Percentiles rank a stretch among this genome's conserved stretches.
These are phyloP conservation scores for Knipowitschia caucasica DNA, from an alignment of 2,797 vertebrate genomes.

Conservation along the genomic window DNA sequence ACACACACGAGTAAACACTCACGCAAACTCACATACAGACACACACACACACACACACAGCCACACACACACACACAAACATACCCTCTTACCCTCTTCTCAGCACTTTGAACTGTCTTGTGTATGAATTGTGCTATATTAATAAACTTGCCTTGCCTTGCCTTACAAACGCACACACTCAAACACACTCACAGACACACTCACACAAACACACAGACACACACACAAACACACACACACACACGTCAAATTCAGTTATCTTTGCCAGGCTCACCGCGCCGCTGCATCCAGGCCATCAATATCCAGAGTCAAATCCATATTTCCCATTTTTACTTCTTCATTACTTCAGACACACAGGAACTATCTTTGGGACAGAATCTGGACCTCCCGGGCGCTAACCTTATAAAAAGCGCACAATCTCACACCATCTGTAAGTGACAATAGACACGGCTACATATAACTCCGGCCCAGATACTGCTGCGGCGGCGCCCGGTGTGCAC, in stretches of 20 bases:
- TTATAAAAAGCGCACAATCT: conserved; percentile 33
- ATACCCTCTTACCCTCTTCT: no score
- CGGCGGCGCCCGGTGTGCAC: conserved; percentile 41
- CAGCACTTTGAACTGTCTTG: no score
- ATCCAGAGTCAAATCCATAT: conserved; percentile 20
- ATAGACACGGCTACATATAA: conserved; percentile 31
- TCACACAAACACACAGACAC: no score
- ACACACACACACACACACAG: no score
- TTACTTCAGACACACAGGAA: conserved; percentile 23
- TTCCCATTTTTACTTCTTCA: conserved; percentile 35
- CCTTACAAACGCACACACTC: no score
- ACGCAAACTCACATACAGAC: no score
- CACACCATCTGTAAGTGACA: conserved; percentile 48
- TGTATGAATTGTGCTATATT: no score
- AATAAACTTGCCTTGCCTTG: no score
- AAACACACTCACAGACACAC: no score
- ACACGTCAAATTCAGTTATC: conserved; percentile 7
- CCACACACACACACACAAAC: no score
- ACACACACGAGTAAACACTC: no score
- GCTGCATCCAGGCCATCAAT: conserved; percentile 11
- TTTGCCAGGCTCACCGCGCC: not conserved
- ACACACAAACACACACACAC: not conserved
- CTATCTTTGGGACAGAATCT: conserved; percentile 35
- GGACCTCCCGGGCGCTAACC: conserved; percentile 27
- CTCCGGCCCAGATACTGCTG: conserved; percentile 42